phyloP scores from a whole-genome alignment of 1,140 invertebrate genomes.

The Lordiphosa clarofinis region DNA sequence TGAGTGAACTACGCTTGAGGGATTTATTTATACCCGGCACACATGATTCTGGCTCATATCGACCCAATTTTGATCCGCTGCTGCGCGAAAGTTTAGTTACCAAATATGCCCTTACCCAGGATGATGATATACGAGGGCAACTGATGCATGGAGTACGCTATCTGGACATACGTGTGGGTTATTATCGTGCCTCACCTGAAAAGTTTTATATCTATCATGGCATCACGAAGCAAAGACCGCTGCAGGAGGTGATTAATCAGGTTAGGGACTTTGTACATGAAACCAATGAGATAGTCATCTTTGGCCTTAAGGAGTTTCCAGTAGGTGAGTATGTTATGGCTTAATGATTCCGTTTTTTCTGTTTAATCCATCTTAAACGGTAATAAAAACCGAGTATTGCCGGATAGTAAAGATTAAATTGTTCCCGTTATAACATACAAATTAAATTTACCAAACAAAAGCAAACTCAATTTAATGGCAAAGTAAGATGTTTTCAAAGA shows the following conservation, averaged over 20 bases:
- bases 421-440: too few relatives aligned
- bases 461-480: too few relatives aligned
- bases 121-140: slow-evolving; percentile 82
- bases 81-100: slow-evolving; percentile 78
- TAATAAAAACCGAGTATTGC: too few relatives aligned
- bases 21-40: slow-evolving; percentile 84
- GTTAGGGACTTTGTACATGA: slow-evolving; percentile 82
- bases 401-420: too few relatives aligned
- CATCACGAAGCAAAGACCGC: slow-evolving; percentile 80
- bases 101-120: slow-evolving; percentile 81
- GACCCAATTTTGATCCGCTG: slow-evolving; percentile 73
- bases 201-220: slow-evolving; percentile 83
- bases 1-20: slow-evolving; percentile 79
- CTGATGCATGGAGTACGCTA: slow-evolving; percentile 83
- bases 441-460: too few relatives aligned
- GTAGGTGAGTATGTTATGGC: slow-evolving; percentile 80
- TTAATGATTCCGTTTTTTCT: too few relatives aligned
- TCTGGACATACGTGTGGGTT: slow-evolving; percentile 83
- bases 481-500: too few relatives aligned
- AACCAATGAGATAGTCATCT: slow-evolving; percentile 84
- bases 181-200: slow-evolving; percentile 79
- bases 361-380: too few relatives aligned
- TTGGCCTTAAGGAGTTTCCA: slow-evolving; percentile 84
- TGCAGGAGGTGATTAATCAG: slow-evolving; percentile 81
- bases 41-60: slow-evolving; percentile 84